Base-by-base conservation (phyloP, 2,113 vertebrate species). In the Rhinolophus ferrumequinum region DNA sequence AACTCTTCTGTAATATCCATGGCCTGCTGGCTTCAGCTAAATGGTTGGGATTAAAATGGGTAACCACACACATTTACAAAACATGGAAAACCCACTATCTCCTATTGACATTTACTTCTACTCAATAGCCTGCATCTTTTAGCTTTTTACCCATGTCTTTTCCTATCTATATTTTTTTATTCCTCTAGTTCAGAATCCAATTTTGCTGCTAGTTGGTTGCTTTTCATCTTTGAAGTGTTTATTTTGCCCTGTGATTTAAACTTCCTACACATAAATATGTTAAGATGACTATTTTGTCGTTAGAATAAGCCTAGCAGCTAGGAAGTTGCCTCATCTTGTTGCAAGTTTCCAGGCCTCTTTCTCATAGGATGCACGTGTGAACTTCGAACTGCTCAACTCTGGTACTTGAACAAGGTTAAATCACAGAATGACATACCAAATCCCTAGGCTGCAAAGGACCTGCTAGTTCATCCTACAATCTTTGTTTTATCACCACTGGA, bases 211-310 rank as follows among this genome's bases (percentile, higher is more conserved):
- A 54, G 58, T 22, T 90, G 9, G 44, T 92, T 38, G 73, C 62
- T 89, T 97, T 89, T 94, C 58, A 67, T 66, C 81, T 92, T 87
- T 82, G n/a, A 75, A 60, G 5, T 77, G 9, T 77, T 82, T 56
- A 58, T 95, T 50, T n/a, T 82, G 76, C 35, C 60, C 73, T 95
- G 69, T 83, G 56, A 88, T 88, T 83, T 96, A 81, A 94, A 92
- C 19, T 54, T 92, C 76, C 79, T 88, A 60, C 52, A 35, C 8
- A 18, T 83, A 18, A 64, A 80, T 54, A 52, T 28, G 3, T 92
- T 72, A 50, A 79, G 72, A 86, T 4, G 54, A 72, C 38, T 87
- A 33, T 30, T 85, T 90, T 75, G 16, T 91, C 79, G 19, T 84
- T 88, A 90, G 47, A 75, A 67, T 64, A 69, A 38, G 33, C 52